Base-by-base conservation (phyloP, 2,113 vertebrate genomes). In the Pao palembangensis region DNA sequence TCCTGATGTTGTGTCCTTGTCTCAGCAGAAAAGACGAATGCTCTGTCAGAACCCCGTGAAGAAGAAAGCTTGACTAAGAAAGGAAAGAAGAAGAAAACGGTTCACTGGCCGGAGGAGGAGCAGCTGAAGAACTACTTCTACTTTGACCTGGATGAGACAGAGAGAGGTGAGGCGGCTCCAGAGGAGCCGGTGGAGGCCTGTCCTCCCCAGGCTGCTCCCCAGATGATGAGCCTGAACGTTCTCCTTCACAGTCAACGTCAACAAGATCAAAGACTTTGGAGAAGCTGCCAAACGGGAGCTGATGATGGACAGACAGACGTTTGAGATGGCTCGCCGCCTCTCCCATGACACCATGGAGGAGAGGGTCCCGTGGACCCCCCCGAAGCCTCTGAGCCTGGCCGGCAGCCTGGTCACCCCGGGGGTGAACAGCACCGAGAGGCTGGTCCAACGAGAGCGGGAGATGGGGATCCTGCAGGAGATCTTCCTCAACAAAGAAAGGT, bases 311-410 rank as follows among this genome's bases (percentile, higher is more conserved):
- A 81, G 95, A 3, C 91, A 96, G 1, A 96, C 96, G 0, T 98
- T 96, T 51, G 95, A 98, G 88, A 96, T 93, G 4, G 91, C 96
- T 0, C 93, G 95, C 0, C 92, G 94, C 13, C 89, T 92, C 19
- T 97, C 96, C 47, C 94, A 98, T 0, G 96, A 98, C 55, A 81
- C 92, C 58, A 98, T 98, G 96, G 96, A 98, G 66, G 96, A 98
- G 81, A 90, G 93, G 41, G 91, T 95, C 20, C 92, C 94, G 14
- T 98, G 94, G 94, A 84, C 82, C 0, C 90, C 87, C 2, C 95
- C 95, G 0, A 86, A 93, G 42, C 91, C 92, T 1, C 78, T 98
- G n/a, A 88, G 61, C 0, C 85, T 97, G 4, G 68, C 89, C 0
- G 88, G 89, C 0, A 85, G 91, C 18, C 88, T 98, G 8, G 93